Evolutionary conservation across 1,140 invertebrate species (phyloP), one percentile per base, ranked within the genome.

Genomic region (Hylaeus volcanicus): DNA sequence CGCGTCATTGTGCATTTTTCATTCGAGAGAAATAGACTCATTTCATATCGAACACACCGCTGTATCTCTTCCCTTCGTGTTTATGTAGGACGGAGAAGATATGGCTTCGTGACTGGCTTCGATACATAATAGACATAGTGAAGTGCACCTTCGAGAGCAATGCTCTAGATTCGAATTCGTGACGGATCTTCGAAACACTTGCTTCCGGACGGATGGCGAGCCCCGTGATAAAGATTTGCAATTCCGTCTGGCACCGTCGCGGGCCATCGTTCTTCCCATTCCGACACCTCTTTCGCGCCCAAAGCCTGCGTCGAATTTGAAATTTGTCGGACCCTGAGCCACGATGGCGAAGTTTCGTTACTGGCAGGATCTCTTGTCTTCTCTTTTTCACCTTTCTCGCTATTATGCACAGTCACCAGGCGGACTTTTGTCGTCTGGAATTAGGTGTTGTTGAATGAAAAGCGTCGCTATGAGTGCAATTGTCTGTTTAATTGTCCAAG

Each of bases 151-250:
- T 53, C 37, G 14, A 5, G 12, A 11, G 43, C 41, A 6, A 37
- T 51, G 11, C 45, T 14, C 26, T 2, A 48, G 43, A 26, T 48
- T 45, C 55, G 14, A 58, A 45, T 60, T 72, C 58, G 58, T 26
- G 58, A n/a, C n/a, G 6, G 58, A 60, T 60, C n/a, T 8, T 60
- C 11, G 55, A 58, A 12, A 51, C 71, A 55, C 39, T 75, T 58
- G 1, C 5, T 37, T 15, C n/a, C 26, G 64, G 65, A 37, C 53
- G 58, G 4, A 12, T 39, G 11, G 45, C 53, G 65, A 66, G 48
- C 78, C 70, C 43, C 65, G 70, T 70, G 81, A 77, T 83, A 55
- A 83, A 63, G 56, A 85, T 85, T 83, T 84, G 70, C 83, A 84
- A 84, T 84, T 85, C 76, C 76, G 37, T 51, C 56, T 61, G 56